Base-by-base conservation (phyloP, 2,888 invertebrate genomes). In the Beris morrisii region DNA sequence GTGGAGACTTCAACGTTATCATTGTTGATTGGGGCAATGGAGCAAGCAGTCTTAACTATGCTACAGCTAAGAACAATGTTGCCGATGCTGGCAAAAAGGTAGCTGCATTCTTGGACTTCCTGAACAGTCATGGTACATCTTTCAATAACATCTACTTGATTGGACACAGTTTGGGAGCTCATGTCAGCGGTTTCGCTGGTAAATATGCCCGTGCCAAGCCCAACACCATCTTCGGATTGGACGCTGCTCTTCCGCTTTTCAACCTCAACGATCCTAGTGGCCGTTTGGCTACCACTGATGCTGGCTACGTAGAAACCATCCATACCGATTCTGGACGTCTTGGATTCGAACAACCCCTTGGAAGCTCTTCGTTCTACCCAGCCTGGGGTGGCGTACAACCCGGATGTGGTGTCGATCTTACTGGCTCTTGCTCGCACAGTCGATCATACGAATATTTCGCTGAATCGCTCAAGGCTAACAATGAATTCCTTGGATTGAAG, bases 81-180 rank as follows among this genome's bases (percentile, higher is more conserved):
- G 30, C 72, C 0, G 69, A 69, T 9, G 73, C 74, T 12, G 80
- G 76, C 2, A 64, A 66, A 22, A 73, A 73, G 12, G 56, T 77
- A 5, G 78, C 77, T 1, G 54, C 43, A 0, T 70, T 78, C 9
- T 67, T 79, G 5, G 74, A 79, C 55, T 78, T 75, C 59, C 74
- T 86, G 79, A 73, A 84, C 76, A 0, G 81, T 77, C 4, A 79
- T 76, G 75, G 84, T 79, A 48, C 82, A 80, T 11, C 82, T 81
- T 38, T 78, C 76, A 12, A 83, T 77, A 9, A 77, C 76, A 70
- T 86, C 77, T 76, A 83, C 82, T 46, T 79, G 1, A 84, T 85
- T 43, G 86, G 84, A 0, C 84, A 86, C 70, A 86, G 86, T 70
- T 78, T 86, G 64, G 86, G 86, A 4, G 85, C 84, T 6, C 84